Conservation (phyloP, 2,113 vertebrate species). For the Mobula birostris region DNA sequence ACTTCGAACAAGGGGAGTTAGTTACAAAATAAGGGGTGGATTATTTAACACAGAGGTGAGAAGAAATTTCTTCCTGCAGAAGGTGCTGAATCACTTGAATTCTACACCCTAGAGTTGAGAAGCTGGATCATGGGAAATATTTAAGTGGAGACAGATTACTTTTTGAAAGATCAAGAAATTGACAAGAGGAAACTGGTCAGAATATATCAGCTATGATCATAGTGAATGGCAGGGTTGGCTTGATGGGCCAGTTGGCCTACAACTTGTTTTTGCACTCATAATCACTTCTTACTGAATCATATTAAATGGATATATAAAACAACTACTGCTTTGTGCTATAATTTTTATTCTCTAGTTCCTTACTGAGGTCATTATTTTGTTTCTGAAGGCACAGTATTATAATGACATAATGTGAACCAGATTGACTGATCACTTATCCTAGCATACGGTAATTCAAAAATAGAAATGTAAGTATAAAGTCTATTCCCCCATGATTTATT, state of each 20-base stretch:
- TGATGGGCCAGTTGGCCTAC: background rate
- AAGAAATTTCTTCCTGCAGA: too few species aligned
- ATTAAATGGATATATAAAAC: background rate
- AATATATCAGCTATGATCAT: background rate
- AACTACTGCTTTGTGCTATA: background rate
- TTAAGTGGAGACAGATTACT: background rate
- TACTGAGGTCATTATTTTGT: background rate
- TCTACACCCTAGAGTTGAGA: background rate
- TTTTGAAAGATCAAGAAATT: background rate
- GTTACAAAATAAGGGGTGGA: too few species aligned
- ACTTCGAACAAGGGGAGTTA: too few species aligned
- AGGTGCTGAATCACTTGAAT: background rate
- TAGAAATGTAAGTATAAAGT: background rate
- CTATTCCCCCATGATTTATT: background rate
- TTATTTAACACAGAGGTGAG: too few species aligned
- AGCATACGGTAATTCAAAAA: background rate
- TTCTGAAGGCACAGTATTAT: background rate
- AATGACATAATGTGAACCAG: background rate
- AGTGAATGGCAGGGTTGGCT: background rate
- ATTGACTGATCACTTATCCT: background rate
- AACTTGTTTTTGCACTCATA: too few species aligned
- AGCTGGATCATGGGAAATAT: background rate
- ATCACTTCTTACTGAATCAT: background rate
- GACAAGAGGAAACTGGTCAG: too few species aligned
- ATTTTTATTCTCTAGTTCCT: background rate